These are phyloP conservation scores for Lonchura striata DNA, from an alignment of 2,113 vertebrate species.

Conservation along the genomic window DNA sequence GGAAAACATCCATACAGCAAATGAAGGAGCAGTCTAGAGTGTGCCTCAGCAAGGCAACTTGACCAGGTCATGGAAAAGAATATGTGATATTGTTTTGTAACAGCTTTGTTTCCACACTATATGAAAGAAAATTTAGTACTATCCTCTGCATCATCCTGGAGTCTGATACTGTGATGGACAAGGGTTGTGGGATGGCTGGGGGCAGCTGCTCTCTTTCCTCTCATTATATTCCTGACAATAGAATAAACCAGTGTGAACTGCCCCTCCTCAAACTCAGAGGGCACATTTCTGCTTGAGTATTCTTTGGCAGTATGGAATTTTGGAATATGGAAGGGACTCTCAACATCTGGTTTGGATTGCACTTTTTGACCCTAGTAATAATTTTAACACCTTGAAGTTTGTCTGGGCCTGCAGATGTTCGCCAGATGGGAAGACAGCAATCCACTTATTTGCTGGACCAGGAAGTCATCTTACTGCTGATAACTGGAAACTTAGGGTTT, in stretches of 20 bases:
- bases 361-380: neutral
- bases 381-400: neutral
- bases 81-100: neutral
- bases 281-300: neutral
- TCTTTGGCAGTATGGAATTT: neutral
- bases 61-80: neutral
- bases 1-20: neutral
- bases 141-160: neutral
- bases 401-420: neutral
- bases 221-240: neutral
- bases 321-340: neutral
- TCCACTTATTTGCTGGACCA: neutral
- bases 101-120: neutral
- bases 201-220: neutral
- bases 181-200: neutral
- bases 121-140: neutral
- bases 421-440: neutral
- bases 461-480: neutral
- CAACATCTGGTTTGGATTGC: neutral
- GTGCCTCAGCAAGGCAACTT: neutral
- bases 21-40: neutral
- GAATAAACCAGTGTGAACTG: neutral
- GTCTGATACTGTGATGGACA: neutral
- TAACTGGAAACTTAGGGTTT: neutral
- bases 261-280: neutral